A percentile compares a stretch with the other conserved stretches of the same genome.
These are phyloP conservation scores for Sebastes itinus DNA, from an alignment of 2,797 vertebrate species.

Conservation along the genomic window DNA sequence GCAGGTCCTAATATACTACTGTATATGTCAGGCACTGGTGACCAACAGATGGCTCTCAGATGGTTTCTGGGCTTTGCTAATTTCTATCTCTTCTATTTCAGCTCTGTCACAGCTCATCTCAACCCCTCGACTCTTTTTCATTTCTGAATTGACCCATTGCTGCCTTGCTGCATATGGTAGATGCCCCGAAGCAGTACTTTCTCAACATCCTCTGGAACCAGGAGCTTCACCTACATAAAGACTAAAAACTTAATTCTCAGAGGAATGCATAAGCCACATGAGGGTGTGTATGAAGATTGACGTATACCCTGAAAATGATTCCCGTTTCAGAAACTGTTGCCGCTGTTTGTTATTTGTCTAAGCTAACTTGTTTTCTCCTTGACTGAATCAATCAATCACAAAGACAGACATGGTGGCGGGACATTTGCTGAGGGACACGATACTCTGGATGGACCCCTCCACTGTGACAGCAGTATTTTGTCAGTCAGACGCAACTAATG, in stretches of 20 bases:
- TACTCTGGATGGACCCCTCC: not conserved
- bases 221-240: not conserved
- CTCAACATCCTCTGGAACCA: not conserved
- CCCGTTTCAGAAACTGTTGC: not conserved
- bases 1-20: not conserved
- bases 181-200: not conserved
- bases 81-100: not conserved
- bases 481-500: constrained; percentile 16
- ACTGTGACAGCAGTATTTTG: not conserved
- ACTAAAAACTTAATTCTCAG: not conserved
- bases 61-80: not conserved
- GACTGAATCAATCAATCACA: not conserved
- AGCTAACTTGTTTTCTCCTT: not conserved
- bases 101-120: not conserved
- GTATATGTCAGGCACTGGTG: not conserved
- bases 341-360: not conserved
- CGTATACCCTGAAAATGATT: not conserved
- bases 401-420: not conserved
- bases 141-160: not conserved
- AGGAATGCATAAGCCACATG: not conserved
- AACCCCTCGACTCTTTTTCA: not conserved
- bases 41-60: not conserved
- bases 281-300: not conserved
- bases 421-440: constrained; percentile 4
- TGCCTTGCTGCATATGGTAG: not conserved